Evolutionary conservation across 2,797 vertebrate species (phyloP), one percentile per base, ranked within the genome.

Genomic region (Acanthurus leucopareius): DNA sequence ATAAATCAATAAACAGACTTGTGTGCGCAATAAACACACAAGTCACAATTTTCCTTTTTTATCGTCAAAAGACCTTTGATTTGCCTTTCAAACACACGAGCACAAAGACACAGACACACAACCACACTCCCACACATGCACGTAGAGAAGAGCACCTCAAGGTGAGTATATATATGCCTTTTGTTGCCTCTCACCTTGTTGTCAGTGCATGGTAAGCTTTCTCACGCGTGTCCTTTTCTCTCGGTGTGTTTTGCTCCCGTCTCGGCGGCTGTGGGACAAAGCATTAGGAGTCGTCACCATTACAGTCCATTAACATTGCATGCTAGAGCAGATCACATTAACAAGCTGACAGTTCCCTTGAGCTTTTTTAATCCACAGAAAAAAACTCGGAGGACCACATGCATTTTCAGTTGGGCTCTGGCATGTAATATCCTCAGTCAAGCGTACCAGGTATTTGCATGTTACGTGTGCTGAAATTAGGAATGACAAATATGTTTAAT

Each of bases 141-240:
- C 17, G 45, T 15, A 10, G 68, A 66, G 11, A 69, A 22, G 45
- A 80, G 66, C 48, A 59, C 22, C 38, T 63, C 70, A 76, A 73
- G 65, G 77, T 85, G 75, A 82, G 47, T 48, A 7, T 28, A 19
- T 32, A n/a, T 69, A 15, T 42, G 56, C 58, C 69, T 52, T 66
- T 57, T 32, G 68, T 75, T 44, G 5, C 58, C 47, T 52, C 86
- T 87, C 80, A 93, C 91, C 92, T 94, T 86, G 73, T 71, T 77
- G 77, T 94, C 93, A 93, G 85, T 90, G 88, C 92, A 93, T 93
- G 82, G 86, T 88, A 85, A 83, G 79, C 74, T 85, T 75, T 88
- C 77, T 88, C 79, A 87, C 48, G 56, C 22, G 81, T 88, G 72
- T 81, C 79, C 79, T 83, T 88, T 79, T 83, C 81, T 72, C 82